Conservation (phyloP, 1,140 invertebrate species). For the silkworm (Bombyx mori) region ASM3026992v2 NC_085116.1:8621501-8622000, state of each 20-base stretch:
- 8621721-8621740: conserved; percentile 76
- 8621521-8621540: not conserved
- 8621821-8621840: conserved; percentile 65
- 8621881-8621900: too few species aligned
- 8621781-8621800: conserved; percentile 75
- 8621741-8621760: conserved; percentile 80
- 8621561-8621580: conserved; percentile 65
- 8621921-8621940: too few species aligned
- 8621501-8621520: not conserved
- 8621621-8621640: conserved; percentile 67
- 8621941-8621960: too few species aligned
- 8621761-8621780: conserved; percentile 76
- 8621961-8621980: too few species aligned
- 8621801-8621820: conserved; percentile 77
- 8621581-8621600: conserved; percentile 77
- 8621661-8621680: conserved; percentile 74
- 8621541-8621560: conserved; percentile 58
- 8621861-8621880: conserved; percentile 73
- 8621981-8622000: too few species aligned
- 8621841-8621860: conserved; percentile 73
- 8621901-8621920: too few species aligned
- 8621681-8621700: conserved; percentile 77
- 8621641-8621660: conserved; percentile 75
- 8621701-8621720: conserved; percentile 75
- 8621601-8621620: conserved; percentile 76